Evolutionary conservation across 1,140 invertebrate species (phyloP).

Genomic region (Ostrea edulis): DNA sequence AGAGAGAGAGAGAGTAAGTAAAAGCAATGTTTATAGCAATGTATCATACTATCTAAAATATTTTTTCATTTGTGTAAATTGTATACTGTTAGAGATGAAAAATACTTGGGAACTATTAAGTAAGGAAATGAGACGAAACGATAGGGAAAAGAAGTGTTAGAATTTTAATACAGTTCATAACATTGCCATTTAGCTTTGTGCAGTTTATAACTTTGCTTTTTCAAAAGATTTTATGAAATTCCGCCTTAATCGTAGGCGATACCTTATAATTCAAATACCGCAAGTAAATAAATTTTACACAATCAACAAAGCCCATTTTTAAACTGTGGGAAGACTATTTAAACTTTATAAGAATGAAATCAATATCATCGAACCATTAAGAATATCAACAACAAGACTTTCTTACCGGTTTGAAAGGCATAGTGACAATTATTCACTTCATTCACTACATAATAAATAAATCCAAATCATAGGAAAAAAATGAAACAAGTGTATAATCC

Average conservation of each 20-base stretch:
- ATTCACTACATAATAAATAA: slow-evolving; percentile 44
- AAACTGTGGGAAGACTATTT: slow-evolving; percentile 11
- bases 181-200: not conserved
- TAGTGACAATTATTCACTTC: slow-evolving; percentile 47
- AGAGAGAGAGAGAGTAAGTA: not conserved
- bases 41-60: too few species aligned
- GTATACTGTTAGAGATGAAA: too few species aligned
- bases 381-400: slow-evolving; percentile 43
- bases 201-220: not conserved
- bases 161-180: not conserved
- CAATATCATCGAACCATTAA: slow-evolving; percentile 35
- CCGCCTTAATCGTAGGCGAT: not conserved
- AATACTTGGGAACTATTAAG: too few species aligned
- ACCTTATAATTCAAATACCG: slow-evolving; percentile 26
- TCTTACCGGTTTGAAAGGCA: slow-evolving; percentile 58
- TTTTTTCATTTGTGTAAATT: too few species aligned
- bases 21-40: not conserved
- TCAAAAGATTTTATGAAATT: not conserved
- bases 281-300: not conserved
- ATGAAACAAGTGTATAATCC: not conserved
- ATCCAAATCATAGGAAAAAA: slow-evolving; percentile 38
- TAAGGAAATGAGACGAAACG: not conserved
- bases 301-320: slow-evolving; percentile 23
- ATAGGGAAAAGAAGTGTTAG: not conserved
- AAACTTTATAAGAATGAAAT: slow-evolving; percentile 45